Conservation (phyloP, 53 echinoderm and acorn worm species). For the Zoroaster sp. region DNA sequence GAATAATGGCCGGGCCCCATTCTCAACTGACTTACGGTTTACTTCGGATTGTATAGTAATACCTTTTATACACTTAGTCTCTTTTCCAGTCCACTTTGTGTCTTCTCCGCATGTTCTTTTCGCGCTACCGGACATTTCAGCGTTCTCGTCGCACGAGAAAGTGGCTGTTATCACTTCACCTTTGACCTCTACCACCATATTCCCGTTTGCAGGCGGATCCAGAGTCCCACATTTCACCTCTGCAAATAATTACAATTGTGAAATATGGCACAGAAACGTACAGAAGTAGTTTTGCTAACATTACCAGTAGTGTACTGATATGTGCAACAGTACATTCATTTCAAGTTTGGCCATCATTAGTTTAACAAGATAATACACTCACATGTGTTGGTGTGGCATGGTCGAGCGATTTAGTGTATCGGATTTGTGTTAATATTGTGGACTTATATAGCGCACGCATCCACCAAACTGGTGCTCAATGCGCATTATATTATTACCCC, state of each 20-base stretch:
- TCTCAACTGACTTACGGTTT: background rate
- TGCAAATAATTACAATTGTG: constrained; percentile 4
- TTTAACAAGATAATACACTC: no score
- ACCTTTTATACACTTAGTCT: constrained; percentile 5
- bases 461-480: no score
- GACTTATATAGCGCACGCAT: no score
- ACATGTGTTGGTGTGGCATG: no score
- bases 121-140: constrained; percentile 40
- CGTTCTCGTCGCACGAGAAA: constrained; percentile 7
- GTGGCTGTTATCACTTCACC: constrained; percentile 21
- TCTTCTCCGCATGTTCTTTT: constrained; percentile 20
- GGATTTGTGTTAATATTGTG: no score
- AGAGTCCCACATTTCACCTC: constrained; percentile 86
- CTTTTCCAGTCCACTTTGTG: constrained; percentile 22
- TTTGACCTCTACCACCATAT: constrained; percentile 54
- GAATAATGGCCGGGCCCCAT: background rate
- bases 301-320: no score
- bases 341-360: no score
- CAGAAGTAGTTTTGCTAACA: no score
- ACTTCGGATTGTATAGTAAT: background rate
- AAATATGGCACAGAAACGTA: no score
- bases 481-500: no score
- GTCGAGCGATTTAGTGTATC: no score
- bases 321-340: no score
- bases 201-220: constrained; percentile 70